Base-by-base conservation (phyloP, 2,888 invertebrate genomes). In the Dione juno region DNA sequence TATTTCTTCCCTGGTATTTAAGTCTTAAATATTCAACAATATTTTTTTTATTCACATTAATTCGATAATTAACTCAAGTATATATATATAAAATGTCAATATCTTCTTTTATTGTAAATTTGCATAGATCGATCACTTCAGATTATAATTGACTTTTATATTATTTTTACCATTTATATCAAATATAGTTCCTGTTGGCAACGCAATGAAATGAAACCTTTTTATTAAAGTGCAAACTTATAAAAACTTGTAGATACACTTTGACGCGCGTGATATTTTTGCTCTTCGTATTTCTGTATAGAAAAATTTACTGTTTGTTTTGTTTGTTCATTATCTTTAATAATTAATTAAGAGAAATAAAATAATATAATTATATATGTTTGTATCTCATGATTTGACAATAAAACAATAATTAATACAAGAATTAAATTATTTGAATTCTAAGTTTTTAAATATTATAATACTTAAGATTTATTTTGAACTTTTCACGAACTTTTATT, bases 181-280 rank as follows among this genome's bases (percentile, higher is more conserved):
- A 54, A 54, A 35, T 54, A 6, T 45, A 54, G 54, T 54, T 54
- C 54, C 54, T 35, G 54, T 14, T 54, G 35, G 35, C n/a, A 54
- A 54, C 54, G 28, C 13, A 14, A 54, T n/a, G 3, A 54, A 35
- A 3, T 35, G 28, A 54, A n/a, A 35, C 14, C 35, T 54, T 54
- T 54, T 35, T 35, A 35, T 35, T 35, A 54, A 54, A 14, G 54
- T 50, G 50, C 50, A 50, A 48, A 16, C 35, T 35, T 54, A n/a
- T 54, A 35, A 54, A 54, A 54, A 54, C 35, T 54, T n/a, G 35
- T 8, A 54, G n/a, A 1, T 11, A 52, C 50, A 6, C 6, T 53
- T 2, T 14, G 8, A 5, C 52, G 11, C 50, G 19, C 1, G 52
- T 52, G 14, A 28, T 54, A 1, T 35, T 54, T 54, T n/a, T 54